Evolutionary conservation across 2,888 invertebrate genomes (phyloP).

Genomic region (Zaprionus lineosus): DNA sequence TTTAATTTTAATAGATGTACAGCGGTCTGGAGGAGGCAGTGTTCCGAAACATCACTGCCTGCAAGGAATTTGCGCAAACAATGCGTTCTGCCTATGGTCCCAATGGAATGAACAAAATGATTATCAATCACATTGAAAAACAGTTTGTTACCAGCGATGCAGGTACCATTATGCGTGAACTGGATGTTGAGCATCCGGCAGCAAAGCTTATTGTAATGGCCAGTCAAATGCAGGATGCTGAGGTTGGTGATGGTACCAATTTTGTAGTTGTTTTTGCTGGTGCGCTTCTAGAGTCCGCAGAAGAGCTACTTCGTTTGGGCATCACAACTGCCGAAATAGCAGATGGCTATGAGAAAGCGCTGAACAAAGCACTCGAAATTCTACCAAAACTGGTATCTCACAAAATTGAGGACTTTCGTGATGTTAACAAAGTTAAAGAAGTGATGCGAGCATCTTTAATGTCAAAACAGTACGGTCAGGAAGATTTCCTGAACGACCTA

Average conservation of each 20-base stretch:
- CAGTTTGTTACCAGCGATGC: conserved; percentile 99
- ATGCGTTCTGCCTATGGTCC: conserved; percentile 98
- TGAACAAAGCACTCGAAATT: conserved; percentile 94
- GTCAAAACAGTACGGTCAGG: conserved; percentile 99
- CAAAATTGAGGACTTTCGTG: conserved; percentile 87
- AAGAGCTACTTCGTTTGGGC: conserved; percentile 95
- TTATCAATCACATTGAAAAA: conserved; percentile 99
- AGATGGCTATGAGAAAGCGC: conserved; percentile 96
- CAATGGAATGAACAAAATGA: conserved; percentile 99
- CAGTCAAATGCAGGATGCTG: conserved; percentile 98
- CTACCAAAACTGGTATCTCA: conserved; percentile 91
- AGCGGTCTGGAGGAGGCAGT: conserved; percentile 99
- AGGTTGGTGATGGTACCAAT: conserved; percentile 99
- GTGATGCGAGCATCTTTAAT: conserved; percentile 93
- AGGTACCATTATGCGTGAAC: conserved; percentile 97
- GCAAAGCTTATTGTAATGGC: conserved; percentile 98
- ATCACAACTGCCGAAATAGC: conserved; percentile 98
- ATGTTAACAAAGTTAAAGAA: conserved; percentile 88
- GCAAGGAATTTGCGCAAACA: conserved; percentile 96
- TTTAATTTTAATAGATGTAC: conserved; percentile 84
- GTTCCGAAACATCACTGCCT: conserved; percentile 96
- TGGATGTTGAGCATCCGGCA: conserved; percentile 99
- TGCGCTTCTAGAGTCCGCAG: conserved; percentile 94
- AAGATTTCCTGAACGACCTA: conserved; percentile 93
- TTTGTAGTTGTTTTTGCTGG: conserved; percentile 98